These are phyloP conservation scores for Erebia epiphron DNA, from an alignment of 2,888 invertebrate genomes.

Conservation along the genomic window DNA sequence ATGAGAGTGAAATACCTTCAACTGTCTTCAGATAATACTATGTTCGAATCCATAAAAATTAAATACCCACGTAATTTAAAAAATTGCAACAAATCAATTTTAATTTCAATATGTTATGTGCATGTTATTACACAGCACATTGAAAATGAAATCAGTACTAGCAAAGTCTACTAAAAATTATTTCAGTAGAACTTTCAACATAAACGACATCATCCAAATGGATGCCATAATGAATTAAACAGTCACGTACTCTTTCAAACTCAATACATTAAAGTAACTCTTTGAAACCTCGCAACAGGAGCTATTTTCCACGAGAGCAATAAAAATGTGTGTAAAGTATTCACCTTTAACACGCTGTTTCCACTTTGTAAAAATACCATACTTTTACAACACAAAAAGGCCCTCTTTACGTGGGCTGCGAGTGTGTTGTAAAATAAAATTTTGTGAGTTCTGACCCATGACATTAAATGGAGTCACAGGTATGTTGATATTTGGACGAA, in stretches of 20 bases:
- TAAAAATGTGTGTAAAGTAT: slow-evolving; percentile 15
- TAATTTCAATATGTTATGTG: too few relatives aligned
- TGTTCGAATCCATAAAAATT: too few relatives aligned
- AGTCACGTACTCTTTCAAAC: neutral
- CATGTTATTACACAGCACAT: too few relatives aligned
- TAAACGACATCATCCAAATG: neutral
- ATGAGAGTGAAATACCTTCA: too few relatives aligned
- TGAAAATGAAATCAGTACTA: too few relatives aligned
- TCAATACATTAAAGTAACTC: neutral
- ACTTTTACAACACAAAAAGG: slow-evolving; percentile 32
- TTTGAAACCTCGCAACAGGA: neutral
- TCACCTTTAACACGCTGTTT: slow-evolving; percentile 16
- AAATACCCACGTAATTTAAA: too few relatives aligned
- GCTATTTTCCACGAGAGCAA: slow-evolving; percentile 1
- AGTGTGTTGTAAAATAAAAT: slow-evolving; percentile 33
- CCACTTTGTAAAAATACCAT: slow-evolving; percentile 28
- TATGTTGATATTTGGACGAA: slow-evolving; percentile 12
- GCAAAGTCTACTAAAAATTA: too few relatives aligned
- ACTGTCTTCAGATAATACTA: too few relatives aligned
- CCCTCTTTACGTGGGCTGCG: slow-evolving; percentile 24
- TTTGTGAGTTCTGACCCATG: slow-evolving; percentile 30
- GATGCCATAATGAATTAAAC: neutral
- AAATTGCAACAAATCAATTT: too few relatives aligned
- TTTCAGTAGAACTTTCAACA: too few relatives aligned
- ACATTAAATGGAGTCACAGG: slow-evolving; percentile 30